phyloP scores from a whole-genome alignment of 2,888 invertebrate species.

The Dynastes hyllus region DNA sequence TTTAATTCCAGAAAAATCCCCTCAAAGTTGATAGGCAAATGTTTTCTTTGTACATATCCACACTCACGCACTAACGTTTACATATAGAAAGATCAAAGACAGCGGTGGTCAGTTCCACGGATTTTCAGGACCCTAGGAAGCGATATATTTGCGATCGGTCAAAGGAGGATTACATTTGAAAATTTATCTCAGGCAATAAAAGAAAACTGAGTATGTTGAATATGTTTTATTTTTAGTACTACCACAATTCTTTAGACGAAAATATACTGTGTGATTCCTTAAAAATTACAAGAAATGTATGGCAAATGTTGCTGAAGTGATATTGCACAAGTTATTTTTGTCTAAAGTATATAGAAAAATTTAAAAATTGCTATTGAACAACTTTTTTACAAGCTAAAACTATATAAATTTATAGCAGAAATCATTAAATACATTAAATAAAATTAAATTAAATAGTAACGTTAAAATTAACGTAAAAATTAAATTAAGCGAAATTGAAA shows the following conservation, averaged over 20 bases:
- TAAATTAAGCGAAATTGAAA: no score
- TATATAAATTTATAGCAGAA: no score
- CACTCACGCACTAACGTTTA: background rate
- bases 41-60: constrained; percentile 21
- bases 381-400: no score
- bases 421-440: no score
- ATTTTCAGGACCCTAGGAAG: constrained; percentile 29
- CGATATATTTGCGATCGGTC: constrained; percentile 6
- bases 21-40: constrained; percentile 1
- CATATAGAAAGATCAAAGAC: constrained; percentile 31
- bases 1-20: constrained; percentile 25
- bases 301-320: no score
- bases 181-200: constrained; percentile 8
- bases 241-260: background rate
- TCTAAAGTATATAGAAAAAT: no score
- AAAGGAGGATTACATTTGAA: constrained; percentile 16
- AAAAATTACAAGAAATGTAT: no score
- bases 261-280: background rate
- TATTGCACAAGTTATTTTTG: no score
- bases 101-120: constrained; percentile 12
- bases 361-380: no score
- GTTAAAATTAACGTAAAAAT: no score
- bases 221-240: constrained; percentile 1
- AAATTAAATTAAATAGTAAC: no score
- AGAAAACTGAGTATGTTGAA: background rate